Percentiles rank a stretch among this genome's conserved stretches.
phyloP scores from a whole-genome alignment of 1,140 invertebrate genomes.

The Myzus persicae region DNA sequence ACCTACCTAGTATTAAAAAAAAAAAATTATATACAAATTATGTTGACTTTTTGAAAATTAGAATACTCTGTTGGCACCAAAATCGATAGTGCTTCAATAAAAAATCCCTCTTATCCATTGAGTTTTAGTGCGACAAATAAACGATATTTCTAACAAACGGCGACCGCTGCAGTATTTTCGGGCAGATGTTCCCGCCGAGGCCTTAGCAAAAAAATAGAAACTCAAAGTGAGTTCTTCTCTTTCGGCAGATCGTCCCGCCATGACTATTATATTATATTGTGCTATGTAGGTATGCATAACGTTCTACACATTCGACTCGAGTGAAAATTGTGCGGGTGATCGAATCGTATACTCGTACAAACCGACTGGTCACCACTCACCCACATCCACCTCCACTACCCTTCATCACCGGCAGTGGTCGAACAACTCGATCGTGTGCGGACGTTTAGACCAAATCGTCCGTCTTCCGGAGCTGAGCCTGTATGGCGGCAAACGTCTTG shows the following conservation, averaged over 20 bases:
- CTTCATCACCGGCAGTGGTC: background rate
- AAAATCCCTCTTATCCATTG: background rate
- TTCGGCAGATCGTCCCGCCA: too few species aligned
- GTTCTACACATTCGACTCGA: background rate
- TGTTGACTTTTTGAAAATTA: background rate
- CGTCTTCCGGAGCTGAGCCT: constrained; percentile 24
- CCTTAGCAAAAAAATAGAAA: background rate
- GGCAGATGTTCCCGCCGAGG: too few species aligned
- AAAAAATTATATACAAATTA: background rate
- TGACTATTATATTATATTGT: too few species aligned
- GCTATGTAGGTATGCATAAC: too few species aligned
- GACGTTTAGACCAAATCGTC: background rate
- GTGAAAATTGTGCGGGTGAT: background rate
- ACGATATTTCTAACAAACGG: background rate
- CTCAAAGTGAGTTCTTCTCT: too few species aligned
- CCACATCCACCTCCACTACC: too few species aligned
- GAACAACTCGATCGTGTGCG: background rate
- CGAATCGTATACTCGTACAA: too few species aligned
- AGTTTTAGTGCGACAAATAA: background rate
- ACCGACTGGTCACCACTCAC: background rate
- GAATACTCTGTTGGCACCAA: background rate
- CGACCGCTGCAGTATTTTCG: background rate
- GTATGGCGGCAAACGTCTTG: constrained; percentile 66
- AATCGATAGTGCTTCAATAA: background rate
- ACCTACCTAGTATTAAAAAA: background rate